Evolutionary conservation across 2,888 invertebrate species (phyloP).

Genomic region (Tachina grossa): DNA sequence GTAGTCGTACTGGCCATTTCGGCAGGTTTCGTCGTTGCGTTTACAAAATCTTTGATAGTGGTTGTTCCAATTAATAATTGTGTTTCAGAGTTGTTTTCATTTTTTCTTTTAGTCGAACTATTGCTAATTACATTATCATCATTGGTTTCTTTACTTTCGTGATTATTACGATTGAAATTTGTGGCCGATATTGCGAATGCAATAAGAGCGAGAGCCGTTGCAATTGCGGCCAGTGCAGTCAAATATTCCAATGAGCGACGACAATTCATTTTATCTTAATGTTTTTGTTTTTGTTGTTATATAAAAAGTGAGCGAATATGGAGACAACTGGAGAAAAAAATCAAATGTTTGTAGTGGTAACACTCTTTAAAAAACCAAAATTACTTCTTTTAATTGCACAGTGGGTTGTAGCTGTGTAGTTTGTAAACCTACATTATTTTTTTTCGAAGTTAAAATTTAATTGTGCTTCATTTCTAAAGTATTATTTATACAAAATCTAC

Average conservation of each 20-base stretch:
- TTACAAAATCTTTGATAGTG: constrained; percentile 61
- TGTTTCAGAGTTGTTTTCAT: constrained; percentile 61
- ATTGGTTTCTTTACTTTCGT: constrained; percentile 59
- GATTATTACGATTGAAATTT: constrained; percentile 56
- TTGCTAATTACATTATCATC: constrained; percentile 24
- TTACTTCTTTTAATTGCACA: constrained; percentile 40
- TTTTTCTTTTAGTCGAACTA: constrained; percentile 16
- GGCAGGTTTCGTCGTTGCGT: constrained; percentile 55
- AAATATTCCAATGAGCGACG: constrained; percentile 72
- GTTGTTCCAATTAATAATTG: constrained; percentile 75
- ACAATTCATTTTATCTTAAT: constrained; percentile 70
- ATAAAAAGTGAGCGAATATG: constrained; percentile 32
- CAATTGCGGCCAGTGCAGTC: constrained; percentile 71
- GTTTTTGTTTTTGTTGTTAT: constrained; percentile 40
- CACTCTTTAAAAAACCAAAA: neutral
- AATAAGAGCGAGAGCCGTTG: constrained; percentile 76
- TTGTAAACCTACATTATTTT: neutral
- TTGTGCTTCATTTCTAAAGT: too few species aligned
- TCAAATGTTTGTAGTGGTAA: neutral
- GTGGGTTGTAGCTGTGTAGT: constrained; percentile 17
- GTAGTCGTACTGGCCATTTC: constrained; percentile 47
- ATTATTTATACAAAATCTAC: too few species aligned
- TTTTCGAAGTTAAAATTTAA: too few species aligned
- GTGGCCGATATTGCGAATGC: constrained; percentile 76
- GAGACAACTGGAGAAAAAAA: constrained; percentile 39